A percentile compares a stretch with the other conserved stretches of the same genome.
These are phyloP conservation scores for Liasis olivaceus DNA, from an alignment of 2,797 vertebrate genomes.

Conservation along the genomic window DNA sequence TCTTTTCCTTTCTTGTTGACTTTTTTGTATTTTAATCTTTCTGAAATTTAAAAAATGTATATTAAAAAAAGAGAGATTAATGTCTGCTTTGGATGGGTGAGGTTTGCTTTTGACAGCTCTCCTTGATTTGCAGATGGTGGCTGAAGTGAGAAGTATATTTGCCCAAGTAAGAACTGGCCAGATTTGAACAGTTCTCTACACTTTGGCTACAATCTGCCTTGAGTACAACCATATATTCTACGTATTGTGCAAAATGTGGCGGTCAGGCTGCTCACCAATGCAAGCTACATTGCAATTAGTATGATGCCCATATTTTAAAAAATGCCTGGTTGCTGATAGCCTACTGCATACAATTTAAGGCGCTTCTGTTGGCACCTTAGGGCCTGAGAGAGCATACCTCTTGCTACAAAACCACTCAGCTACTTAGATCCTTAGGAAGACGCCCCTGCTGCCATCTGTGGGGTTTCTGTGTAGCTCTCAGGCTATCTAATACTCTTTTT, in stretches of 20 bases:
- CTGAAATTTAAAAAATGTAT: no score
- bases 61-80: no score
- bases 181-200: background rate
- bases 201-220: background rate
- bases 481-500: background rate
- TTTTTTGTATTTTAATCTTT: no score
- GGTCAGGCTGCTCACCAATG: background rate
- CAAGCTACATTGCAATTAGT: background rate
- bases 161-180: background rate
- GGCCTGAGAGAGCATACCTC: background rate
- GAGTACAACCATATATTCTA: background rate
- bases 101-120: no score
- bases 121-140: no score
- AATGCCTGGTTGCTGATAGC: background rate
- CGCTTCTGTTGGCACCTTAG: background rate
- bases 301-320: background rate
- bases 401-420: background rate
- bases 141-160: no score
- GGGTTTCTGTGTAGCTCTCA: background rate
- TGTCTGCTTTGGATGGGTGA: no score
- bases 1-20: no score
- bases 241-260: background rate
- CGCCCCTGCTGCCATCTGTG: background rate
- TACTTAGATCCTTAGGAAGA: background rate
- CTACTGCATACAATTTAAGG: background rate